Evolutionary conservation across 2,797 vertebrate genomes (phyloP).

Genomic region (Halcyon leucocephala): DNA sequence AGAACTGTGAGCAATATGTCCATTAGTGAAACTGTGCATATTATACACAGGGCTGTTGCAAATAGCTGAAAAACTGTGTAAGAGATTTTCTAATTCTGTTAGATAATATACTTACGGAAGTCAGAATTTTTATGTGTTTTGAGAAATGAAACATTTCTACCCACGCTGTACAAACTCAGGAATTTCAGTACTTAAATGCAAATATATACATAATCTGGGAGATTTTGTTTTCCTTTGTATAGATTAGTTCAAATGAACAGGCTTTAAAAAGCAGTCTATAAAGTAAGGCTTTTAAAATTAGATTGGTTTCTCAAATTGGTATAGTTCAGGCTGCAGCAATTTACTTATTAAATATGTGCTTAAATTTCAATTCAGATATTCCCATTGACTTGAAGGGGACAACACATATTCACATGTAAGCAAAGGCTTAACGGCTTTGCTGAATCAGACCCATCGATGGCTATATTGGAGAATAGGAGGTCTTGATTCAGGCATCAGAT

Average conservation of each 20-base stretch:
- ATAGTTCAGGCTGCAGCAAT: background rate
- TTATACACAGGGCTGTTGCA: background rate
- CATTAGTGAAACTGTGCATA: background rate
- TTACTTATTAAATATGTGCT: background rate
- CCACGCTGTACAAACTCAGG: background rate
- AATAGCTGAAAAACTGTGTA: background rate
- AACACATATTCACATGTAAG: background rate
- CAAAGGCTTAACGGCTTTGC: background rate
- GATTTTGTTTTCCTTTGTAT: background rate
- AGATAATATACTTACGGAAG: background rate
- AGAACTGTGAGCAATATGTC: background rate
- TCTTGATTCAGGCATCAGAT: background rate
- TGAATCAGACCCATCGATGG: background rate
- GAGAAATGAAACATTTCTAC: background rate
- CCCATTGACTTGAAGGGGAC: background rate
- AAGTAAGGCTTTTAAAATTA: slow-evolving; percentile 32
- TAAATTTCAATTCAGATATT: slow-evolving; percentile 15
- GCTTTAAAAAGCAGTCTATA: background rate
- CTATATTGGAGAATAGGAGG: background rate
- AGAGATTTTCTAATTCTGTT: background rate
- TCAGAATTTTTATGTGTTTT: background rate
- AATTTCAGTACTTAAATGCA: background rate
- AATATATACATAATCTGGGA: background rate
- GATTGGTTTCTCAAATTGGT: background rate
- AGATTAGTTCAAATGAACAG: background rate